phyloP scores from a whole-genome alignment of 2,113 vertebrate genomes.

The Promerops cafer region DNA sequence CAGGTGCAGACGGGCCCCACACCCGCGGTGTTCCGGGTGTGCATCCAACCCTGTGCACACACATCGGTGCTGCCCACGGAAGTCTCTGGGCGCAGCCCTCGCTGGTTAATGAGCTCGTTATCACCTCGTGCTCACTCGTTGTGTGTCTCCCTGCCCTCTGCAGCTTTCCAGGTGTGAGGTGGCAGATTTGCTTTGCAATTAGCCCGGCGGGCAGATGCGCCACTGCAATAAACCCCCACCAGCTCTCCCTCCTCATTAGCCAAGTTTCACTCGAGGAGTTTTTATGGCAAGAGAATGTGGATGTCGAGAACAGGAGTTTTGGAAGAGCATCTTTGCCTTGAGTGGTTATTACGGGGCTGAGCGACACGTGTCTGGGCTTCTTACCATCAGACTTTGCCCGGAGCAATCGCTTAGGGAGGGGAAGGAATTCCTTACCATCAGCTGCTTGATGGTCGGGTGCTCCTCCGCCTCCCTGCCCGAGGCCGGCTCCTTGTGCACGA shows the following conservation, averaged over 20 bases:
- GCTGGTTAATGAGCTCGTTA: background rate
- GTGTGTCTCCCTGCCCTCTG: background rate
- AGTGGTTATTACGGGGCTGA: background rate
- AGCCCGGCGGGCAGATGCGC: background rate
- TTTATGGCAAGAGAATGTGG: background rate
- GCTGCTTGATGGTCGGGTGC: conserved; percentile 92
- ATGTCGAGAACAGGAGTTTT: background rate
- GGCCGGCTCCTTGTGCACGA: conserved; percentile 95
- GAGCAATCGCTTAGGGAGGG: background rate
- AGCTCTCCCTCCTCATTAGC: background rate
- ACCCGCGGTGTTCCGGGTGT: fast-evolving
- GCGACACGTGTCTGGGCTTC: background rate
- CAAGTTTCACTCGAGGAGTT: background rate
- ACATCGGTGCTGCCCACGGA: background rate
- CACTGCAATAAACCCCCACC: background rate
- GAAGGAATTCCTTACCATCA: conserved; percentile 85
- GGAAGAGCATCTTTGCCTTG: background rate
- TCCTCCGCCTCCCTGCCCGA: conserved; percentile 87
- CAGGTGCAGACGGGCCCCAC: background rate
- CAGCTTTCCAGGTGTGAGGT: background rate
- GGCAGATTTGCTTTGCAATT: background rate
- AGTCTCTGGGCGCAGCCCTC: background rate
- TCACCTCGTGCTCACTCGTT: background rate
- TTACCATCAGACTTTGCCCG: background rate
- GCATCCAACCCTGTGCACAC: background rate